Conservation (phyloP, 2,113 vertebrate genomes). For the Spea bombifrons region DNA sequence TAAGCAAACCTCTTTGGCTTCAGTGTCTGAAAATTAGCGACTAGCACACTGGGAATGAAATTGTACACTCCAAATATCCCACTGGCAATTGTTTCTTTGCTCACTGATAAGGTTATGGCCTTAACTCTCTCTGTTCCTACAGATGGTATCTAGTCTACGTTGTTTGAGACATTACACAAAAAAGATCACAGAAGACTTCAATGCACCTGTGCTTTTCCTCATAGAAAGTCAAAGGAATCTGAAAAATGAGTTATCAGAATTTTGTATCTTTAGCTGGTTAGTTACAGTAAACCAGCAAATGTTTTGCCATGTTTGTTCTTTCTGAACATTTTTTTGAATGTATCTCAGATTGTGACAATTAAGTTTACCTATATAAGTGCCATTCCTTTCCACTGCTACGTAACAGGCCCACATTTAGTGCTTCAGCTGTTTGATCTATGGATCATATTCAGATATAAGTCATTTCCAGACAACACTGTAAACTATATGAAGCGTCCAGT, state of each 20-base stretch:
- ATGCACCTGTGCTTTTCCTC: neutral
- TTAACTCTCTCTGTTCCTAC: neutral
- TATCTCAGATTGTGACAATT: too few species aligned
- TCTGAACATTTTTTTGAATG: too few species aligned
- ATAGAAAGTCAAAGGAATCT: neutral
- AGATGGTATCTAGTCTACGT: neutral
- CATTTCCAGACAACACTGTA: too few species aligned
- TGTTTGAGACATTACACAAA: neutral
- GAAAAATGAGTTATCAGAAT: neutral
- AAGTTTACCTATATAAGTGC: too few species aligned
- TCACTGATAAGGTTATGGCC: slow-evolving; percentile 1
- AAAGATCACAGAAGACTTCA: neutral
- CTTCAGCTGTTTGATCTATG: too few species aligned
- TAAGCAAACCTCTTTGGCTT: slow-evolving; percentile 32
- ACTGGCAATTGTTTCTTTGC: slow-evolving; percentile 10
- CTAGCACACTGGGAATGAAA: neutral
- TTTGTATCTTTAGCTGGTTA: too few species aligned
- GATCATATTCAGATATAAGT: too few species aligned
- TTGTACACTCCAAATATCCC: slow-evolving; percentile 4
- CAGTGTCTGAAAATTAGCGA: slow-evolving; percentile 15
- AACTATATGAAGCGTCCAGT: too few species aligned
- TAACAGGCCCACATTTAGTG: too few species aligned
- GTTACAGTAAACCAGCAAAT: neutral
- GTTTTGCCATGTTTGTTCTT: neutral
- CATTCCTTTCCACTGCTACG: too few species aligned